These are phyloP conservation scores for Hapalemur alaotrensis DNA, from an alignment of 2,797 vertebrate genomes.

Conservation along the genomic window DNA sequence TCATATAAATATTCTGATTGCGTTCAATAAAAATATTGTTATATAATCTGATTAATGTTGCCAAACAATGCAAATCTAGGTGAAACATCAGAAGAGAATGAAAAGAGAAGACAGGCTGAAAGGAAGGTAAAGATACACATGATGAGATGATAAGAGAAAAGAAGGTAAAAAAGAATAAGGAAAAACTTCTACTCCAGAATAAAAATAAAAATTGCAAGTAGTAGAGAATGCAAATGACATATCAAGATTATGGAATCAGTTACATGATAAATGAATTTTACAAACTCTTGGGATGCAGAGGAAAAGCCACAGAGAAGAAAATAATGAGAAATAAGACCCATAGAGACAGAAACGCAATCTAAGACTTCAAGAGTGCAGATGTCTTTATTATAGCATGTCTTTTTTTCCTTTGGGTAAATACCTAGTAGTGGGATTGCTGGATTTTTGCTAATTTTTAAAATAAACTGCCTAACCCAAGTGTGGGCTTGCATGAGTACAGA, in stretches of 20 bases:
- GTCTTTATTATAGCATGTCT: too few species aligned
- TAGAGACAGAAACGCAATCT: neutral
- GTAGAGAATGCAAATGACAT: neutral
- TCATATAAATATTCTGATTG: neutral
- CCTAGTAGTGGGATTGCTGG: too few species aligned
- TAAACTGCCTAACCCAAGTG: neutral
- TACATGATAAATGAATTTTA: neutral
- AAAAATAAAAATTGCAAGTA: neutral
- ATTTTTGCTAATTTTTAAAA: neutral
- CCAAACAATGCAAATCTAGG: neutral
- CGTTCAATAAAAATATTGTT: neutral
- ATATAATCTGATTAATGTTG: neutral
- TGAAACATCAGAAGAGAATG: neutral
- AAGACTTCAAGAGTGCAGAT: neutral
- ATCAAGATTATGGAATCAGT: neutral
- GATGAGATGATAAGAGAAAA: neutral
- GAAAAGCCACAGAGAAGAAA: neutral
- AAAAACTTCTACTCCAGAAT: neutral
- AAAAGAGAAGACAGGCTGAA: neutral
- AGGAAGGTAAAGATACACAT: neutral
- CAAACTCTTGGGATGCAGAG: neutral
- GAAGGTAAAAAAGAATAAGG: neutral
- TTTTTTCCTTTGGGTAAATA: too few species aligned
- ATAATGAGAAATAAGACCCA: neutral
- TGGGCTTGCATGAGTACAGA: neutral